Conservation (phyloP, 2,113 vertebrate species). For the Phaethornis superciliosus region DNA sequence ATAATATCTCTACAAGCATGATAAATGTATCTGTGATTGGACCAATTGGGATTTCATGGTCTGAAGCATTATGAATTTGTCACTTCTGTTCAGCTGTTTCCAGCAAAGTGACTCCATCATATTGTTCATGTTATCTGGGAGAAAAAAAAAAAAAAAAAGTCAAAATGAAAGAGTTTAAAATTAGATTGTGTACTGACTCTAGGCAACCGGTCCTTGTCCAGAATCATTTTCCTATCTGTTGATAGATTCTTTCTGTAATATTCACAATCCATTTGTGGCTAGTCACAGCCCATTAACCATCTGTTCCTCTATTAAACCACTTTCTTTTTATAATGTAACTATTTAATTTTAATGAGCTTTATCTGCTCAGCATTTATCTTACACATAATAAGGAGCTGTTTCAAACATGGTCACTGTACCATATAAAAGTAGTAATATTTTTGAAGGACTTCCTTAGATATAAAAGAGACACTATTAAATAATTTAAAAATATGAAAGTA, state of each 20-base stretch:
- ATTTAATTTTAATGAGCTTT: constrained; percentile 70
- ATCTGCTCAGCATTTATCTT: constrained; percentile 52
- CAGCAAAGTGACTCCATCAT: constrained; percentile 49
- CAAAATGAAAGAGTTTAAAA: constrained; percentile 44
- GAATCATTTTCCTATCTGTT: constrained; percentile 57
- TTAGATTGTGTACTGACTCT: constrained; percentile 52
- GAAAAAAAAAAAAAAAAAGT: background rate
- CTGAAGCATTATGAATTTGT: constrained; percentile 59
- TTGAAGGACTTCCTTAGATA: background rate
- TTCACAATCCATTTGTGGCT: constrained; percentile 52
- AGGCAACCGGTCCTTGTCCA: constrained; percentile 50
- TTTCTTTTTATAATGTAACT: constrained; percentile 59
- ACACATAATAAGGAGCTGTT: constrained; percentile 1
- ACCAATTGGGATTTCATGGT: constrained; percentile 67
- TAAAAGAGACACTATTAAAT: background rate
- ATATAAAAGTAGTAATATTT: background rate
- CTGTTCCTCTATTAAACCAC: constrained; percentile 59
- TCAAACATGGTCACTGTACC: background rate
- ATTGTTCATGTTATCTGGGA: constrained; percentile 14
- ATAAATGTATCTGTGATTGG: constrained; percentile 53
- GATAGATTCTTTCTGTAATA: constrained; percentile 61
- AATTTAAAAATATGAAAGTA: background rate
- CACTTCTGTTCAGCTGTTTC: constrained; percentile 67
- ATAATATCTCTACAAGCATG: constrained; percentile 20
- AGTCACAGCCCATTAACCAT: constrained; percentile 72